A percentile compares a stretch with the other conserved stretches of the same genome.
These are phyloP conservation scores for Uloborus diversus DNA, from an alignment of 1,140 invertebrate species.

Conservation along the genomic window DNA sequence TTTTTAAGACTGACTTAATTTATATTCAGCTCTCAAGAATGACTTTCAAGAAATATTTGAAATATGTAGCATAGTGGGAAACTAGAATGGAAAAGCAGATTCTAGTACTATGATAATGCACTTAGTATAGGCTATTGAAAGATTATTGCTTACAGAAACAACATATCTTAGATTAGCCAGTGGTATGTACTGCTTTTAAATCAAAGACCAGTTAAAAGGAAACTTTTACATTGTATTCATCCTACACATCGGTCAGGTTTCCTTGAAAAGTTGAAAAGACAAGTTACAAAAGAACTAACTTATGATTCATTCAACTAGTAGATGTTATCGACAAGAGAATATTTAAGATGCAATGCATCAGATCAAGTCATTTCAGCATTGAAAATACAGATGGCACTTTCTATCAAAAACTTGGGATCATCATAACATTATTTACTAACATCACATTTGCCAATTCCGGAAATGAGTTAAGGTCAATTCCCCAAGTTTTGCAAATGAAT, in stretches of 20 bases:
- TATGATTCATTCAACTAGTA: neutral
- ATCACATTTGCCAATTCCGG: too few species aligned
- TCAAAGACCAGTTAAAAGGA: neutral
- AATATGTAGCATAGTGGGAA: conserved; percentile 5
- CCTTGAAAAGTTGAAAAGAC: neutral
- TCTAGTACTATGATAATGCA: neutral
- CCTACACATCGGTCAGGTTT: neutral
- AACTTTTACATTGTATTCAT: neutral
- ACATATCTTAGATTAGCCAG: neutral
- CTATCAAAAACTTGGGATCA: conserved; percentile 1
- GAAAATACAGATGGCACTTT: conserved; percentile 25
- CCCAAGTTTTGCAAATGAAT: too few species aligned
- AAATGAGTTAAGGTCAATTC: too few species aligned
- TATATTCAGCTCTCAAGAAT: too few species aligned
- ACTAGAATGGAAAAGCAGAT: conserved; percentile 36
- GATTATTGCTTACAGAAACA: too few species aligned
- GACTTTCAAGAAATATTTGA: too few species aligned
- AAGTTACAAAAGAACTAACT: neutral
- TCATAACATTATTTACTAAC: neutral
- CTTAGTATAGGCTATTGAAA: conserved; percentile 12
- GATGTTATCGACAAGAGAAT: too few species aligned
- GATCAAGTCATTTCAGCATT: neutral
- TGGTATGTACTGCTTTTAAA: neutral
- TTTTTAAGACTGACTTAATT: too few species aligned
- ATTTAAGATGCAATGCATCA: too few species aligned